Evolutionary conservation across 2,888 invertebrate genomes (phyloP).

Genomic region (Chrysolina oricalcia): DNA sequence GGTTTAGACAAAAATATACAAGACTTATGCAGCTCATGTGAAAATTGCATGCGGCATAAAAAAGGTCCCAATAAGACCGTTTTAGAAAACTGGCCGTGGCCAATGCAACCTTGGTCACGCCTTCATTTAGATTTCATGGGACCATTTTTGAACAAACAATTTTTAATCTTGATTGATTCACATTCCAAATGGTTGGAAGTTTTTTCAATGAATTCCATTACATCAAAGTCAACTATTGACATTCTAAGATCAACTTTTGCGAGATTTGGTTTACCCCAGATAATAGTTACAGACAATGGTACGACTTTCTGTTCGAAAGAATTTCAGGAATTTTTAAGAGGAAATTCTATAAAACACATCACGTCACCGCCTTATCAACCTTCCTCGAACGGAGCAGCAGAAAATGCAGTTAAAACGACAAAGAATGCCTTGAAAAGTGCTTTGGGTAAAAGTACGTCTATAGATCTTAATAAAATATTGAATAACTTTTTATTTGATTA

Average conservation of each 20-base stretch:
- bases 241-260: slow-evolving; percentile 44
- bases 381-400: neutral
- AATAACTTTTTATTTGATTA: no score
- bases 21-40: slow-evolving; percentile 23
- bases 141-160: slow-evolving; percentile 31
- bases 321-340: neutral
- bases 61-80: slow-evolving; percentile 30
- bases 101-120: slow-evolving; percentile 36
- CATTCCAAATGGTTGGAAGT: slow-evolving; percentile 37
- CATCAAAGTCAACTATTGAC: slow-evolving; percentile 25
- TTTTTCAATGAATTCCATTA: slow-evolving; percentile 33
- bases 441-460: neutral
- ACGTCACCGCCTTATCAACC: neutral
- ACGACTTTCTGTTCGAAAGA: neutral
- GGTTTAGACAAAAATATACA: slow-evolving; percentile 20
- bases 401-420: neutral
- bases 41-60: slow-evolving; percentile 34
- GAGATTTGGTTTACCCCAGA: slow-evolving; percentile 54
- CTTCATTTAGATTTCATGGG: slow-evolving; percentile 44
- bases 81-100: slow-evolving; percentile 32
- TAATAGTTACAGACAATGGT: neutral
- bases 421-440: neutral
- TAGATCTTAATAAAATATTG: neutral
- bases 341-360: neutral
- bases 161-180: slow-evolving; percentile 36